Evolutionary conservation across 2,888 invertebrate genomes (phyloP).

Genomic region (Amphimallon solstitiale): DNA sequence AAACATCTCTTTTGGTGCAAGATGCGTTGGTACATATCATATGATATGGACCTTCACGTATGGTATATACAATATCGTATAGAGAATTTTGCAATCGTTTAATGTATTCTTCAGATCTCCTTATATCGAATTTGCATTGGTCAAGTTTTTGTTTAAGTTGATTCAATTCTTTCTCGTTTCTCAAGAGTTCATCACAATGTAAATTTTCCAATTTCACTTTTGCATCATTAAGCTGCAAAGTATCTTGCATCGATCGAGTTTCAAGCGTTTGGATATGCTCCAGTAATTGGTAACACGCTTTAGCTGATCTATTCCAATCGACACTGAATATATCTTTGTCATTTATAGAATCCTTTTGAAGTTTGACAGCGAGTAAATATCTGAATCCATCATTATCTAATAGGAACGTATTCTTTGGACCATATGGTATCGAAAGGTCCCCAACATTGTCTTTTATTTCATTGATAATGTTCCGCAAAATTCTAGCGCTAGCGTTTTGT

Average conservation of each 20-base stretch:
- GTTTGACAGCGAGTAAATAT: slow-evolving; percentile 14
- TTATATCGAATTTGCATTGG: background rate
- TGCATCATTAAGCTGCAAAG: too few relatives aligned
- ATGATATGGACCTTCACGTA: background rate
- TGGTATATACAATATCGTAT: background rate
- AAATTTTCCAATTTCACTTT: too few relatives aligned
- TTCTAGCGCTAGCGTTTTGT: background rate
- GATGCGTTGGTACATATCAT: background rate
- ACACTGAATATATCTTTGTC: background rate
- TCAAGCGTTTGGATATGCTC: background rate
- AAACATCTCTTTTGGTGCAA: background rate
- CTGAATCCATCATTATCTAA: slow-evolving; percentile 4
- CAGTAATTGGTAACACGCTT: background rate
- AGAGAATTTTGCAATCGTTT: background rate
- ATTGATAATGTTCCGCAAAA: background rate
- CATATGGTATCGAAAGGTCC: background rate
- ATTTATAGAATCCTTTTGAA: background rate
- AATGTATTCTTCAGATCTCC: background rate
- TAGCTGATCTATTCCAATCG: background rate
- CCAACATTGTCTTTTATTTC: background rate
- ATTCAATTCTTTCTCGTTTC: background rate
- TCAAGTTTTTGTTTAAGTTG: background rate
- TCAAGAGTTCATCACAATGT: background rate
- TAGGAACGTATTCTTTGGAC: background rate
- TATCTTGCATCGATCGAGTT: background rate